Evolutionary conservation across 2,113 vertebrate species (phyloP), one percentile per base, ranked within the genome.

Genomic region (Seriola quinqueradiata): DNA sequence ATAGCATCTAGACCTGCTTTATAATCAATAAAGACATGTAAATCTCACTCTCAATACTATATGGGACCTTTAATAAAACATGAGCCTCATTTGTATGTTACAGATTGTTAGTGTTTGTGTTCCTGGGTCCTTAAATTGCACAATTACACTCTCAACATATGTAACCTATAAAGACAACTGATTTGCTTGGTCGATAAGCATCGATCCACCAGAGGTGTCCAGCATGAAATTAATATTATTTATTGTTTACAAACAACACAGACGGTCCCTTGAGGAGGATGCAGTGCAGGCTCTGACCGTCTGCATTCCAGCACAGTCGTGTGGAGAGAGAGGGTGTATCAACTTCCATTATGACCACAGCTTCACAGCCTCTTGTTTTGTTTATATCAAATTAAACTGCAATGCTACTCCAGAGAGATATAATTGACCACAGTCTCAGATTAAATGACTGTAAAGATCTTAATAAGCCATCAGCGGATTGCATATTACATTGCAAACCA

Each of bases 341-440:
- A 93, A n/a, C 92, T 94, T 94, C 85, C 94, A 90, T 77, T 88
- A 83, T 85, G 93, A 92, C 93, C 92, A 89, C 93, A 91, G 85
- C 87, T 91, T 92, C 90, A 86, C 90, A 91, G 93, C 79, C 92
- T 91, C 81, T 91, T 94, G 90, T 93, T 94, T 91, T 94, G 90
- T 94, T 94, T 93, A 90, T 92, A 95, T 94, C 95, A 93, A 94
- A 95, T 96, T 94, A 96, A 94, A 93, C 92, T 90, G 89, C 88
- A 93, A 86, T 85, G 90, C 92, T 92, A 83, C 92, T 91, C 88
- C 84, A 89, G 93, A 92, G 92, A 92, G 87, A 89, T 86, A 81
- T 92, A 94, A 94, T 93, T 93, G 94, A 95, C 94, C 91, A 92
- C 92, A 90, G 92, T 88, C 91, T 91, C 84, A 92, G 90, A 93